Evolutionary conservation across 2,888 invertebrate species (phyloP), one percentile per base, ranked within the genome.

Genomic region (Abscondita cerata): DNA sequence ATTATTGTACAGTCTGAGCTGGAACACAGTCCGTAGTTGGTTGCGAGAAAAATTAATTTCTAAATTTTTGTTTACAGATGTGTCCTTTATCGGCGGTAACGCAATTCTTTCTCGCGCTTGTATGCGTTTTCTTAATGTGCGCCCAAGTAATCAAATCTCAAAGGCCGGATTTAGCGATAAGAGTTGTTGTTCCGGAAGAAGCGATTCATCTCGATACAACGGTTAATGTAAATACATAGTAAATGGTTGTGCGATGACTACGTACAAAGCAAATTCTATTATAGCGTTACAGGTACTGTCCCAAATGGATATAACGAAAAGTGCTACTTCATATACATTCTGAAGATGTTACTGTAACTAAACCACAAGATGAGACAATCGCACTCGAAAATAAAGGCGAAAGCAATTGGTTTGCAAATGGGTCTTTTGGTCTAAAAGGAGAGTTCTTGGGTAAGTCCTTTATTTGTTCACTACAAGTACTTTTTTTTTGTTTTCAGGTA

Each of bases 61-160:
- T n/a, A n/a, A n/a, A n/a, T n/a, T n/a, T n/a, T n/a, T n/a, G n/a
- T 36, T 41, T 46, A 8, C 20, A 79, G 78, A 78, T 78, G 79
- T 78, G 78, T 71, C 79, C 78, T 2, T 69, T 79, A 68, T 75
- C 77, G 20, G 73, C 73, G 48, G 59, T 74, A 46, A 67, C 75
- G 13, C 78, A 78, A 62, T 74, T 76, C 48, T 65, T 77, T 9
- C 71, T 77, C 53, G 65, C 78, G 18, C 54, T 78, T 15, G 66
- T 75, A 36, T 69, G 72, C 6, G 50, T 77, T 50, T 65, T 75
- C 6, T 66, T 78, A 20, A 20, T 75, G 5, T 72, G 75, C 59
- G 71, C 77, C 53, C 63, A 75, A 4, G 70, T 70, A 2, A 56
- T 75, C 0, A 76, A 73, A 36, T 67, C 70, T 51, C 75, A 69